phyloP scores from a whole-genome alignment of 1,140 invertebrate genomes.

The Drosophila arawakana region DNA sequence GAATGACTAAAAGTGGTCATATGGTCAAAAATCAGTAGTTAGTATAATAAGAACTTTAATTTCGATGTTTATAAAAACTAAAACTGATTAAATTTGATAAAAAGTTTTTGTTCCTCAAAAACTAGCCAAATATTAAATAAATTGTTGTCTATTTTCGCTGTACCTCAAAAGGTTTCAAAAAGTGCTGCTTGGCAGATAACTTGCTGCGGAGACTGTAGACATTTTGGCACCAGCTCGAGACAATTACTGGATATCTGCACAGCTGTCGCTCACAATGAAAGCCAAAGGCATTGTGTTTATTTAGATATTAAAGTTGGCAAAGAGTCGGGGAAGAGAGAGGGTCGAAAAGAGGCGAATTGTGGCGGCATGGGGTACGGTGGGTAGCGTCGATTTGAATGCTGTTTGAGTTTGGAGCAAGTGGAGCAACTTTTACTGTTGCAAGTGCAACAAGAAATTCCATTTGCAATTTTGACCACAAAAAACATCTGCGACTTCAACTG shows the following conservation, averaged over 20 bases:
- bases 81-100: no score
- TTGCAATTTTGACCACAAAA: conserved; percentile 35
- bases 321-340: background rate
- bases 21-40: no score
- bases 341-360: no score
- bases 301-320: background rate
- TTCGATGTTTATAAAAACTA: no score
- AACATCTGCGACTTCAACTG: conserved; percentile 22
- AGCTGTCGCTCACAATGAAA: conserved; percentile 20
- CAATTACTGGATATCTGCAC: conserved; percentile 5
- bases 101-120: no score
- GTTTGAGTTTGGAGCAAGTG: conserved; percentile 18
- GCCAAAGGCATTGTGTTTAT: background rate
- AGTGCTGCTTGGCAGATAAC: conserved; percentile 11
- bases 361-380: background rate
- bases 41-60: no score
- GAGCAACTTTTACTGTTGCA: conserved; percentile 52
- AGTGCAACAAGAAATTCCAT: conserved; percentile 43
- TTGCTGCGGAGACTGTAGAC: conserved; percentile 38
- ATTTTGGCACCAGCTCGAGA: conserved; percentile 51
- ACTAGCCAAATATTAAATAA: no score
- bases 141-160: no score
- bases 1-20: no score
- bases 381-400: conserved; percentile 13
- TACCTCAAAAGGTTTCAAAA: no score